phyloP scores from a whole-genome alignment of 2,888 invertebrate species.

The Malacosoma neustria region DNA sequence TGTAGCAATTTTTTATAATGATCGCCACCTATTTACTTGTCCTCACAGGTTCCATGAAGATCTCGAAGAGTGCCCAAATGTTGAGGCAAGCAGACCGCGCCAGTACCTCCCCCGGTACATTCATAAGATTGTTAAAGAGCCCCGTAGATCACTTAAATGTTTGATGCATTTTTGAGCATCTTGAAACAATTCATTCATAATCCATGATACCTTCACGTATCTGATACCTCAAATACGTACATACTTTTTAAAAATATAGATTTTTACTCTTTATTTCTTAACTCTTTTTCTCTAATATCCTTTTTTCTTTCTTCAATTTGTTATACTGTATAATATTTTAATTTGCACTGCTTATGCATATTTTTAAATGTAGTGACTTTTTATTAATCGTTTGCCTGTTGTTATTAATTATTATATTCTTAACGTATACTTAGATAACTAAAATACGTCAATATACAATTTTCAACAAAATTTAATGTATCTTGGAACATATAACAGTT shows the following conservation, averaged over 20 bases:
- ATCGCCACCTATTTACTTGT: constrained; percentile 63
- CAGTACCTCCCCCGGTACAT: constrained; percentile 76
- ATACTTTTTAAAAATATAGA: too few relatives aligned
- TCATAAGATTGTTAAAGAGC: constrained; percentile 47
- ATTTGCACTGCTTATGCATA: constrained; percentile 64
- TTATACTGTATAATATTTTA: constrained; percentile 26
- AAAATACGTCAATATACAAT: too few relatives aligned
- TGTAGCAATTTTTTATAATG: constrained; percentile 28
- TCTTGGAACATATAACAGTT: too few relatives aligned
- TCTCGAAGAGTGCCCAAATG: constrained; percentile 79
- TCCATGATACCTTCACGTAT: constrained; percentile 27
- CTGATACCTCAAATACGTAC: constrained; percentile 23
- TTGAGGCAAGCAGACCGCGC: constrained; percentile 78
- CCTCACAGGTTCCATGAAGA: constrained; percentile 78
- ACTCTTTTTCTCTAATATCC: not conserved
- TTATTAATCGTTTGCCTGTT: constrained; percentile 31
- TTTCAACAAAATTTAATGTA: too few relatives aligned
- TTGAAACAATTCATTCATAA: constrained; percentile 35
- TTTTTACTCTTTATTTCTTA: constrained; percentile 2
- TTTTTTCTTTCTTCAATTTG: constrained; percentile 6
- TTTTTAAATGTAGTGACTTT: constrained; percentile 25
- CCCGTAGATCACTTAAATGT: constrained; percentile 56
- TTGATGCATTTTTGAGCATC: constrained; percentile 27
- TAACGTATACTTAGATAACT: too few relatives aligned
- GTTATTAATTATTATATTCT: constrained; percentile 17